These are phyloP conservation scores for Epinephelus awoara DNA, from an alignment of 2,797 vertebrate species.

Conservation along the genomic window DNA sequence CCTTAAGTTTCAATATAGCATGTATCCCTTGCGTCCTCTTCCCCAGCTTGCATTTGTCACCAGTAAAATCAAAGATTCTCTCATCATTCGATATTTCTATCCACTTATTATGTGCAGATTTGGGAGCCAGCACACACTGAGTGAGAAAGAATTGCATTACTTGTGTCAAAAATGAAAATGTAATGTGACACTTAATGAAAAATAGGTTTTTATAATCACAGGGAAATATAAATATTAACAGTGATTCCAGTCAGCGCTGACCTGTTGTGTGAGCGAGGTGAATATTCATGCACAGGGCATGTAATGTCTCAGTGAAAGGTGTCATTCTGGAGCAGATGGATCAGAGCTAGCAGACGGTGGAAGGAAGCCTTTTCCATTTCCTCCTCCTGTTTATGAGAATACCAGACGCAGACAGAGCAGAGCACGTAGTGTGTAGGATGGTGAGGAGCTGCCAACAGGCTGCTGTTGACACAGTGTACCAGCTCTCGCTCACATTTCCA, in stretches of 20 bases:
- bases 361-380: slow-evolving; percentile 36
- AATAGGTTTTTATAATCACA: background rate
- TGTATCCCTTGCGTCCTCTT: background rate
- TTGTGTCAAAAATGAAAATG: background rate
- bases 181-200: background rate
- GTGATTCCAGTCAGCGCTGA: background rate
- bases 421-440: background rate
- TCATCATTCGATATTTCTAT: background rate
- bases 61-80: background rate
- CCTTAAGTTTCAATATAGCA: background rate
- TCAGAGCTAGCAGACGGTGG: slow-evolving; percentile 21
- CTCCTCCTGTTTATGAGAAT: slow-evolving; percentile 32
- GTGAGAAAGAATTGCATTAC: background rate
- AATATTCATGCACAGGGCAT: background rate
- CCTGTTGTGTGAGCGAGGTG: background rate
- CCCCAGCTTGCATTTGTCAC: background rate
- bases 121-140: background rate
- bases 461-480: background rate
- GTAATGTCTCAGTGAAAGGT: slow-evolving; percentile 30
- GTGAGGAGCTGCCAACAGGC: slow-evolving; percentile 2
- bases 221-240: background rate
- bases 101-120: background rate
- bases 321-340: slow-evolving; percentile 33
- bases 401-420: slow-evolving; percentile 17
- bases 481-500: slow-evolving; percentile 6